Percentiles rank a stretch among this genome's conserved stretches.
These are phyloP conservation scores for Mionectes macconnelli DNA, from an alignment of 2,113 vertebrate genomes.

Conservation along the genomic window DNA sequence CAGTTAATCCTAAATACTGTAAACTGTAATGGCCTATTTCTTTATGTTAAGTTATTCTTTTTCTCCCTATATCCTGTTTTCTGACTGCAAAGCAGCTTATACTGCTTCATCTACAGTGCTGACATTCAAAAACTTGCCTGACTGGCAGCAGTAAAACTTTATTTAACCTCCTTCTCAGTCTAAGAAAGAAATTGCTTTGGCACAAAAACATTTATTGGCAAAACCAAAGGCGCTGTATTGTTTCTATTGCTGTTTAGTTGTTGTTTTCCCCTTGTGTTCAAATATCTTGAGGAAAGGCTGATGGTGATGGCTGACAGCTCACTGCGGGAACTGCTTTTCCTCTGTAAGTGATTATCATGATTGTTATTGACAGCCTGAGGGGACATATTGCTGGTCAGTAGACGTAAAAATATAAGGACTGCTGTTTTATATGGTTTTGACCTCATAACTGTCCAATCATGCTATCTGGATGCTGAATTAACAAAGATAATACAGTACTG, in stretches of 20 bases:
- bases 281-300: neutral
- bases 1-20: slow-evolving; percentile 38
- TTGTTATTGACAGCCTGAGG: neutral
- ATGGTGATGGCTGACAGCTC: neutral
- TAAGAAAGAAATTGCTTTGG: neutral
- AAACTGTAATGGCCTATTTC: slow-evolving; percentile 26
- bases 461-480: neutral
- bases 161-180: neutral
- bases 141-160: neutral
- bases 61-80: neutral
- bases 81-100: neutral
- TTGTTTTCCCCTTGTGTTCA: neutral
- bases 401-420: neutral
- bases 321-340: neutral
- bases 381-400: neutral
- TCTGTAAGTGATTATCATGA: neutral
- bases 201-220: neutral
- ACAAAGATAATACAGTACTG: neutral
- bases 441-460: neutral
- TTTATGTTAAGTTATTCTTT: neutral
- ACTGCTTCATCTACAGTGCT: neutral
- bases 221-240: neutral
- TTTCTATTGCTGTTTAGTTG: neutral
- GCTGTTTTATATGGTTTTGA: neutral
- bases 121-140: neutral